Base-by-base conservation (phyloP, 2,888 invertebrate species). In the Gryllus longicercus region DNA sequence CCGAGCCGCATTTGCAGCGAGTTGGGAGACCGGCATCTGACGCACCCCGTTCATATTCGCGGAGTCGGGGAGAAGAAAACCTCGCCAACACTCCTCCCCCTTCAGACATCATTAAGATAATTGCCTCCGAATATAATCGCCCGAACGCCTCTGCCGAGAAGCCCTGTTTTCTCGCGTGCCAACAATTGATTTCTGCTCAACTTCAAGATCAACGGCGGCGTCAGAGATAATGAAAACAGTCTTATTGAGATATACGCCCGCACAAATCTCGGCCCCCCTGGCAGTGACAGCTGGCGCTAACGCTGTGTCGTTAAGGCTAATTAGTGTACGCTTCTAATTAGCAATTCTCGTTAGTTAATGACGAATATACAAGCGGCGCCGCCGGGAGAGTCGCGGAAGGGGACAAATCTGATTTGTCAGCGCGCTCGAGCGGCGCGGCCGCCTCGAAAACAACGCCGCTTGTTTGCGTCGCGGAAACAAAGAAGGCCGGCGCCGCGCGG, bases 271-370 rank as follows among this genome's bases (percentile, higher is more conserved):
- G n/a, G 63, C 63, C 63, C 16, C 63, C n/a, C 16, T 63, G 63
- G 63, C 14, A 63, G 63, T 63, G 63, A 63, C 63, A 63, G 63
- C 63, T n/a, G 63, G 63, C 63, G 63, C 12, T 63, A 63, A 63
- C 63, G 63, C 16, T 16, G 63, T n/a, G 63, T 63, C 63, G 63
- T 63, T 63, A 63, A 63, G 63, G 63, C 63, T 63, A 63, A 63
- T 63, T 63, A 63, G 63, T 18, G 63, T n/a, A 63, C 63, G 63
- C 63, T 63, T 63, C 63, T 63, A 63, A 63, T 63, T 63, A 63
- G 63, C 63, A 63, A 14, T 63, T 63, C 63, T 63, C 63, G 63
- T 63, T 63, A 63, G 63, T 63, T 63, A 63, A 63, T 63, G 63
- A 63, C 63, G n/a, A n/a, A 63, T 63, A n/a, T 63, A 63, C 63